These are phyloP conservation scores for Cyphotilapia sp. DNA, from an alignment of 2,113 vertebrate species.

Conservation along the genomic window DNA sequence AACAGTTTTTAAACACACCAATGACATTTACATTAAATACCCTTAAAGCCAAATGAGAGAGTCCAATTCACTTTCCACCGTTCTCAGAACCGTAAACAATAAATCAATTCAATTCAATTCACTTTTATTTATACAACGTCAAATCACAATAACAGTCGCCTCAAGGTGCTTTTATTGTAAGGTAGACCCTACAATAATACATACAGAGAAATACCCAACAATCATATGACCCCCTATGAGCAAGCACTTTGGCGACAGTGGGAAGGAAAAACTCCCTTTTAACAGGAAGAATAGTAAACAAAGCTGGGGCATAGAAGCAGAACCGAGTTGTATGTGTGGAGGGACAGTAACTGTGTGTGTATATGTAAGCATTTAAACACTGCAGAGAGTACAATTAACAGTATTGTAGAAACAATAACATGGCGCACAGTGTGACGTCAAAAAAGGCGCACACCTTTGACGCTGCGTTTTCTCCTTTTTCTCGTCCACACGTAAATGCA, in stretches of 20 bases:
- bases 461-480: no score
- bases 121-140: background rate
- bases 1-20: background rate
- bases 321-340: no score
- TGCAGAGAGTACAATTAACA: no score
- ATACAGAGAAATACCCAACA: background rate
- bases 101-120: background rate
- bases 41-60: background rate
- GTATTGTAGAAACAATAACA: no score
- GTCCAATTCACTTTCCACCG: background rate
- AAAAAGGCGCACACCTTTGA: no score
- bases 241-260: background rate
- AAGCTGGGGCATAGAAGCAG: no score
- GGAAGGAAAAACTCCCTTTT: background rate
- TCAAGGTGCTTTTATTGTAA: background rate
- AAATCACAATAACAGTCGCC: background rate
- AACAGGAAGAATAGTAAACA: background rate
- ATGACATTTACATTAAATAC: background rate
- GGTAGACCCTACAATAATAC: background rate
- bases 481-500: no score
- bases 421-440: no score
- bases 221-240: background rate
- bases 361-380: no score
- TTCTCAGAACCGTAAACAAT: background rate
- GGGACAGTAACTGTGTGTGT: no score